Percentiles rank a stretch among this genome's conserved stretches.
Evolutionary conservation across 2,797 vertebrate genomes (phyloP).

Genomic region (Clarias fuscus): DNA sequence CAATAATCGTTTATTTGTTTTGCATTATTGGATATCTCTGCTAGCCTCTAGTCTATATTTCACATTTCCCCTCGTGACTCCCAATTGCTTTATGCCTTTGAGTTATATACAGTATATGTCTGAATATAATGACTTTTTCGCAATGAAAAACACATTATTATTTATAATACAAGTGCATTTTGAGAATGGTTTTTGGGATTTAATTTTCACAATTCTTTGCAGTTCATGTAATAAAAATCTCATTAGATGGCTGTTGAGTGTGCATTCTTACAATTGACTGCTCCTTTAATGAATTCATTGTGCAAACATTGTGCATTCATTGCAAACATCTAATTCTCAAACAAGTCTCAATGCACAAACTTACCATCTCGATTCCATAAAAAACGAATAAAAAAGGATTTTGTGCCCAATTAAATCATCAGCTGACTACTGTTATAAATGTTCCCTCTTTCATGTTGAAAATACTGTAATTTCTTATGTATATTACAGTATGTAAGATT

Average conservation of each 20-base stretch:
- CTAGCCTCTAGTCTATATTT: neutral
- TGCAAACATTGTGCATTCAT: neutral
- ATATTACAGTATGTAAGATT: neutral
- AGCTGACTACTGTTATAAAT: neutral
- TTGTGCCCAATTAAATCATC: neutral
- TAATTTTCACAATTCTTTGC: neutral
- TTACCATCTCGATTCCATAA: slow-evolving; percentile 21
- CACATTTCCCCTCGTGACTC: neutral
- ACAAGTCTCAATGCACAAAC: slow-evolving; percentile 7
- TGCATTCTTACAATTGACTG: slow-evolving; percentile 20
- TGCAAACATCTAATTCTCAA: slow-evolving; percentile 29
- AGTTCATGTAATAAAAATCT: neutral
- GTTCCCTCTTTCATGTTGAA: slow-evolving; percentile 2
- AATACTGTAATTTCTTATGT: neutral
- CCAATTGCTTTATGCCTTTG: slow-evolving; percentile 4
- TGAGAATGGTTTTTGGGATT: neutral
- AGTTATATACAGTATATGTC: neutral
- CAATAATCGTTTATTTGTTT: neutral
- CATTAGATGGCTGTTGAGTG: slow-evolving; percentile 6
- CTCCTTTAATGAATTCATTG: slow-evolving; percentile 28
- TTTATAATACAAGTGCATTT: neutral
- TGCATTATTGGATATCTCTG: slow-evolving; percentile 15
- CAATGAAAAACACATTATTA: slow-evolving; percentile 5
- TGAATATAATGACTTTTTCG: slow-evolving; percentile 2
- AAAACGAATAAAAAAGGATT: neutral